Base-by-base conservation (phyloP, 2,797 vertebrate genomes). In the Enteromius trimaculatus region DNA sequence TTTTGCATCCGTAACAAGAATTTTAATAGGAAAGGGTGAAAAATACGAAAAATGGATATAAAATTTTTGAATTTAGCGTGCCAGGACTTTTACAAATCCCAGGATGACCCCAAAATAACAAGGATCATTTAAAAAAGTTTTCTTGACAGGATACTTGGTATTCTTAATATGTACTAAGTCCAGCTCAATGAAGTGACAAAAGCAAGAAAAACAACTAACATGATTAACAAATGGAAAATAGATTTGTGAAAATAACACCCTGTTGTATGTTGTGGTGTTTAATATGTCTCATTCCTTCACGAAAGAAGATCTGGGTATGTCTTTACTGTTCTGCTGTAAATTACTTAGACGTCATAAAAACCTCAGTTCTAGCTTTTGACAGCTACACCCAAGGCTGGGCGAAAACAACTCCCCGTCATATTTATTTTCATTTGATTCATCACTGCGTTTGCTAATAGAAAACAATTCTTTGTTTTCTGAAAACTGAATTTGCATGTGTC, bases 371-470 rank as follows among this genome's bases (percentile, higher is more conserved):
- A 88, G 82, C 85, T 78, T 83, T 84, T 77, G 84, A 85, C 83
- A 7, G 86, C 87, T 89, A 89, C 90, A 13, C 90, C 92, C 91
- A 89, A 82, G 58, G 85, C 79, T 87, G 86, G 88, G 80, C 82
- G 21, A 91, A 92, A 91, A 92, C 87, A 91, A 55, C 47, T 87
- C 49, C 75, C 74, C 80, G 19, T 72, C 47, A 64, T 62, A 60
- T 80, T 81, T 84, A 71, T 79, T 87, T 89, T 76, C 70, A 89
- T 91, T 88, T 34, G 77, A 83, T 84, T 89, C 51, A 60, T 16
- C 55, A 68, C 6, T 62, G 58, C 16, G 1, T 31, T 87, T 81
- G 87, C 53, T 82, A 16, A 69, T 82, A 65, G 70, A 78, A 68
- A 75, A 64, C 60, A 53, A 84, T 85, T 84, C 53, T 5, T 64